Base-by-base conservation (phyloP, 2,888 invertebrate species). In the Megastigmus dorsalis region DNA sequence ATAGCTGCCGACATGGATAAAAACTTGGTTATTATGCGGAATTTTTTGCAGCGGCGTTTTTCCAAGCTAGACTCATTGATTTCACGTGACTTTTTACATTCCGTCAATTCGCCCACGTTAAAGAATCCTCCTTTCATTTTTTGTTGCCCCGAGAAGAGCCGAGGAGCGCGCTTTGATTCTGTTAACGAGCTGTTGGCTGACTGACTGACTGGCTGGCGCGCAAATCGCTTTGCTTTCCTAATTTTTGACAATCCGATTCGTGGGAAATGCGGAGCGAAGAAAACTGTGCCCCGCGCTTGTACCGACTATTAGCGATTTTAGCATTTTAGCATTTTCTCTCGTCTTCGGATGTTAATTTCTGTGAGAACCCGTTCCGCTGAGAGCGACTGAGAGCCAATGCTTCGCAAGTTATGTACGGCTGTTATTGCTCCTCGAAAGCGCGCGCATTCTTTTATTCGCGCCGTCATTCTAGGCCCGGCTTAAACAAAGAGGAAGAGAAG, bases 331-430 rank as follows among this genome's bases (percentile, higher is more conserved):
- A 20, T 36, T n/a, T n/a, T 54, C 13, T 60, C 54, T 52, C 30
- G 30, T 36, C n/a, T n/a, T 54, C 13, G 18, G 33, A 65, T 72
- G 71, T 30, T 72, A 72, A 72, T 72, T 57, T 20, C 13, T 38
- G 55, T 62, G 69, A 43, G 60, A 52, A 60, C 23, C 20, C 26
- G 38, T 13, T 15, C 13, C 15, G 23, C n/a, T n/a, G n/a, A n/a
- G n/a, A n/a, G n/a, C n/a, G n/a, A n/a, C n/a, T n/a, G n/a, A n/a
- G n/a, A n/a, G n/a, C n/a, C 13, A n/a, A 13, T 4, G 23, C 20
- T 63, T 23, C 23, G 15, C 28, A 7, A 26, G n/a, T 20, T 1
- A 6, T 26, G 63, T 38, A 20, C 6, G 6, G 3, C 20, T 60
- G 6, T 13, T 28, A 28, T 10, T 28, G 15, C 38, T 10, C 23